Base-by-base conservation (phyloP, 2,113 vertebrate species). In the Chionomys nivalis region DNA sequence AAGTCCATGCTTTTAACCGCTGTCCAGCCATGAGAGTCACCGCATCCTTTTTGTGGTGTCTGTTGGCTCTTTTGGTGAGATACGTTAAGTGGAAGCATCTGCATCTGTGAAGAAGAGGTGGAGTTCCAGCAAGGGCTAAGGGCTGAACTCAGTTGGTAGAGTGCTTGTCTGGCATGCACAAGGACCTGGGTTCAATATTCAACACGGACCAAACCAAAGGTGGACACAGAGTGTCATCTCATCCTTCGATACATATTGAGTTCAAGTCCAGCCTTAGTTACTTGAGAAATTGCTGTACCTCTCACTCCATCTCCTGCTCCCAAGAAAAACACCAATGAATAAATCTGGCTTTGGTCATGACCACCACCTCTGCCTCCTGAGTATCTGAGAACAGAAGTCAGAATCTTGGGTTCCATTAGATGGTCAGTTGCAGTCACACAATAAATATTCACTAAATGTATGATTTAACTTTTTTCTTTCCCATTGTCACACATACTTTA, bases 381-480 rank as follows among this genome's bases (percentile, higher is more conserved):
- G 42, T 87, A 73, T 8, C 61, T 52, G 66, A 83, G 58, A 87
- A 26, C 28, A 75, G 24, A 89, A 73, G 44, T 79, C 28, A 94
- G 78, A 91, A 44, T 63, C n/a, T 33, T 42, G 65, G n/a, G 1
- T 79, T 85, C 42, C 21, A 2, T 85, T 31, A 42, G 81, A 42
- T n/a, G 17, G n/a, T 42, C 16, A 83, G 4, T 17, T 10, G 31
- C 58, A 65, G 24, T 42, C 81, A 31, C 91, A 85, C 21, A 28
- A 55, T 78, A 61, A 87, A 91, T 58, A 93, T 4, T 88, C 91
- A 88, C 58, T 70, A 77, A 79, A 8, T 93, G 36, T 23, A 0
- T 72, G 23, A 66, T 33, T 93, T 70, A 39, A 70, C 87, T 76
- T 70, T 89, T 94, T 5, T 76, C 66, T 94, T 89, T 81, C n/a